Evolutionary conservation across 2,888 invertebrate genomes (phyloP), one percentile per base, ranked within the genome.

Genomic region (Opisthograptis luteolata): DNA sequence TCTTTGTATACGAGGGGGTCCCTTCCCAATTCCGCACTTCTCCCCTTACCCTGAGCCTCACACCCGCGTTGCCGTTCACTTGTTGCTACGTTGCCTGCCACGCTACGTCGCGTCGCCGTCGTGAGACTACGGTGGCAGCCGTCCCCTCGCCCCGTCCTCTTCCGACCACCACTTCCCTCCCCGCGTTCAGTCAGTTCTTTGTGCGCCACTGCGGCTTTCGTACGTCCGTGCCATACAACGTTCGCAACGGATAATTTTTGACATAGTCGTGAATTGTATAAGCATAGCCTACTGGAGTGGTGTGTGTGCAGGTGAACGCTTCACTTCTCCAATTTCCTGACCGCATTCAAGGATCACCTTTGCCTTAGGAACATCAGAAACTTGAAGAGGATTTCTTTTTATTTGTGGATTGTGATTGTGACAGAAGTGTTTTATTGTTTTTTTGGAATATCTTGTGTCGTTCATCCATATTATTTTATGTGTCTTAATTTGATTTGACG

Each of bases 161-260:
- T 66, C 19, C 65, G 35, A 65, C 73, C 73, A 70, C 70, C 72
- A 71, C 71, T 80, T 77, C 81, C 77, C 80, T 79, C 81, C 84
- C 84, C 86, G 83, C 83, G 78, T 78, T 87, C 85, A 88, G 89
- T 89, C 85, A 90, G 90, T 91, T 87, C 88, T 90, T 87, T 90
- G 89, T 89, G 87, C 83, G 86, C 84, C 76, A 76, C 74, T 71
- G 83, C 77, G 73, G 76, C 71, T 81, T 70, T 77, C 66, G 77
- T 76, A 87, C 84, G 89, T 86, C 55, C 68, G 78, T 79, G 70
- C 69, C 58, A 66, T 64, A 67, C 58, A 63, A 70, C 74, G 72
- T 73, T 75, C 65, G 69, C 70, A 73, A 75, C 49, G 43, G 43
- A 50, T 72, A 68, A 73, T 70, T 72, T 78, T 70, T 71, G 72